phyloP scores from a whole-genome alignment of 2,888 invertebrate species.

The Cynaeus angustus region DNA sequence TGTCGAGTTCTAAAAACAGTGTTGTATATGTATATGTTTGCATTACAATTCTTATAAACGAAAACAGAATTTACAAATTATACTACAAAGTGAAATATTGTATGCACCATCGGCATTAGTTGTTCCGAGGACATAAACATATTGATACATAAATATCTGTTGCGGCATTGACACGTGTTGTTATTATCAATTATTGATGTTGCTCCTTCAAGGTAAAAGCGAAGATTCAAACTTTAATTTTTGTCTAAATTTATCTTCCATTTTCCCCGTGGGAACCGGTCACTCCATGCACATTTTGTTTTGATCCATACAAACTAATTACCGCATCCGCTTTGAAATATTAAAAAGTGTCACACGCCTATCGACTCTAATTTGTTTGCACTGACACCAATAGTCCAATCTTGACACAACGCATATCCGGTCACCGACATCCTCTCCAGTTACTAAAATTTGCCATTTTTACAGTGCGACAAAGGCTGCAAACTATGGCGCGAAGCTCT shows the following conservation, averaged over 20 bases:
- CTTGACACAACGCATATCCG: conserved; percentile 27
- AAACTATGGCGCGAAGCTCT: conserved; percentile 85
- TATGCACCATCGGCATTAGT: too few species aligned
- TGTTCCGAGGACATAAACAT: too few species aligned
- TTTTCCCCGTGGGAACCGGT: conserved; percentile 45
- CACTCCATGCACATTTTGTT: conserved; percentile 54
- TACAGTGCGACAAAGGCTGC: conserved; percentile 88
- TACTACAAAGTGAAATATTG: too few species aligned
- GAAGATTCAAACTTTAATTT: too few species aligned
- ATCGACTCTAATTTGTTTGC: conserved; percentile 48
- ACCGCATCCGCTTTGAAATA: conserved; percentile 63
- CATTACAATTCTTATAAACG: too few species aligned
- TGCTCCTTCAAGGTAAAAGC: too few species aligned
- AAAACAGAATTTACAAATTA: too few species aligned
- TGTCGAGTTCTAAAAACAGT: too few species aligned
- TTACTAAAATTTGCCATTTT: conserved; percentile 68
- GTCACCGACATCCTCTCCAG: not conserved
- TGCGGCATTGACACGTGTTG: too few species aligned
- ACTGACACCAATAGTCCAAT: conserved; percentile 41
- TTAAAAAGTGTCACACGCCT: conserved; percentile 59
- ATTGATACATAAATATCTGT: too few species aligned
- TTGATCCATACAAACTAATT: conserved; percentile 65
- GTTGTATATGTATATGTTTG: too few species aligned
- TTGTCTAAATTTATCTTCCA: not conserved
- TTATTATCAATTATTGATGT: too few species aligned